phyloP scores from a whole-genome alignment of 2,888 invertebrate genomes.

The Prosopocoilus inquinatus region DNA sequence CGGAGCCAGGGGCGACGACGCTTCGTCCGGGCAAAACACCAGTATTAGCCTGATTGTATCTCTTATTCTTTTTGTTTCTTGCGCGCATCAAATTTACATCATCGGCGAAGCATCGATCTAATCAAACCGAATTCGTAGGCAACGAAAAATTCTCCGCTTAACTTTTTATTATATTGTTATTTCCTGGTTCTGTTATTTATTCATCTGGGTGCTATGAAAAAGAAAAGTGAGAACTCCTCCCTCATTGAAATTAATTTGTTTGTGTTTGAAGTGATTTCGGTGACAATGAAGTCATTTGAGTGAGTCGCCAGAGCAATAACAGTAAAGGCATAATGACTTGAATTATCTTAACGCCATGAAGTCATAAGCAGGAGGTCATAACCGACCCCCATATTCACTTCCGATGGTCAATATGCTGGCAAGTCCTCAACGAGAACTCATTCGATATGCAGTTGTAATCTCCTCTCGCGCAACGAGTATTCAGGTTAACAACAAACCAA shows the following conservation, averaged over 20 bases:
- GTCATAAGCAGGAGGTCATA: conserved; percentile 11
- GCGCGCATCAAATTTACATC: background rate
- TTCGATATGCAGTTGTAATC: background rate
- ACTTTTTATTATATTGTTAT: too few relatives aligned
- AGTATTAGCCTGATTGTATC: conserved; percentile 4
- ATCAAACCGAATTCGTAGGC: background rate
- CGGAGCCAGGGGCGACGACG: background rate
- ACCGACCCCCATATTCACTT: conserved; percentile 12
- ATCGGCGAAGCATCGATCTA: background rate
- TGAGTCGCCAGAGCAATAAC: background rate
- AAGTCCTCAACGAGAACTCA: conserved; percentile 3
- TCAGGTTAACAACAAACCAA: too few relatives aligned
- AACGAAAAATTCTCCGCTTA: too few relatives aligned
- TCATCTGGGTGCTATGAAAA: too few relatives aligned
- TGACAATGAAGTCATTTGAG: too few relatives aligned
- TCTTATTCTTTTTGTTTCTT: background rate
- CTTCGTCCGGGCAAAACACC: background rate
- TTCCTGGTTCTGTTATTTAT: too few relatives aligned
- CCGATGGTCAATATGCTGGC: conserved; percentile 15
- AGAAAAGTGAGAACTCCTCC: too few relatives aligned
- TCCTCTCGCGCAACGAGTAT: too few relatives aligned
- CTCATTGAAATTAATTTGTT: too few relatives aligned
- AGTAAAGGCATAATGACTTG: conserved; percentile 8
- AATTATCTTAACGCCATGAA: conserved; percentile 9
- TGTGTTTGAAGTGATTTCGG: too few relatives aligned